Base-by-base conservation (phyloP, 2,888 invertebrate species). In the Chironomus tentans region DNA sequence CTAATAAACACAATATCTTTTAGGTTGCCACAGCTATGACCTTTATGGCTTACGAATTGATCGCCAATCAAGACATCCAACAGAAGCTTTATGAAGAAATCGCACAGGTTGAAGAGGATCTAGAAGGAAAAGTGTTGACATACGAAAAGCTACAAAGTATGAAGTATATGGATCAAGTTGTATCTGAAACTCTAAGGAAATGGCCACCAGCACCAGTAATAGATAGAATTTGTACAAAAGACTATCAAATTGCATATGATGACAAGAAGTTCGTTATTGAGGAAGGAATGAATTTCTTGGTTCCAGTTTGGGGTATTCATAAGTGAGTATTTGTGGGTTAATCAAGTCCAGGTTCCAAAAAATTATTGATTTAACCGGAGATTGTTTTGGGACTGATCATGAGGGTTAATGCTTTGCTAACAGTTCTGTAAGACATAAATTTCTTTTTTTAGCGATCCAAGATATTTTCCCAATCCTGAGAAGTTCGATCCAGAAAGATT, bases 21-120 rank as follows among this genome's bases (percentile, higher is more conserved):
- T 88, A 78, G 88, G 87, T 88, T 0, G 87, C 88, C 0, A 85
- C 87, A 0, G 85, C 87, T 0, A 84, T 88, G 0, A 85, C 86
- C 78, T 87, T 86, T 76, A 85, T 85, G 0, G 83, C 86, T 0
- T 87, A 87, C 78, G 85, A 86, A 78, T 79, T 88, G 69, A 87
- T 88, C 0, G 78, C 84, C 5, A 85, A 88, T 79, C 86, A 85
- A 50, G 81, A 83, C 0, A 81, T 87, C n/a, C 88, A 88, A 78
- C 80, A 81, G 6, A 84, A 81, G 77, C 83, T 86, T 3, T 81
- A 85, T 77, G 80, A 84, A 7, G 88, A 88, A 80, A 82, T 88
- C 4, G 79, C 80, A 4, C 79, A 80, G 7, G 83, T 85, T 0
- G 78, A 86, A 10, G 81, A 81, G 0, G 84, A 83, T 74, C 80